Conservation (phyloP, 2,888 invertebrate species). For the Aphidoletes aphidimyza region DNA sequence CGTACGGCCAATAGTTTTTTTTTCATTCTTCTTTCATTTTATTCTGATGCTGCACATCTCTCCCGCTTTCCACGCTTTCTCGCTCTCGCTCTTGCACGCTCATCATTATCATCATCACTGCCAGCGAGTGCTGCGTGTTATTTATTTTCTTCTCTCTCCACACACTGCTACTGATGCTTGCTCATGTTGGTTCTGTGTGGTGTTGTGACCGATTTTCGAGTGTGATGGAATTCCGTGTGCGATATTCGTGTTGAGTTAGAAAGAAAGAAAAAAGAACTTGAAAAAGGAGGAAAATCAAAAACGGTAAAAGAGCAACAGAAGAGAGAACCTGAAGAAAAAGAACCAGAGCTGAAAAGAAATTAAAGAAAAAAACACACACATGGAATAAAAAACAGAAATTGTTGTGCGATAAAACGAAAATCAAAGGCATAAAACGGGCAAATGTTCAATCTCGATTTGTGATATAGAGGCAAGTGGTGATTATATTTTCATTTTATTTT, state of each 20-base stretch:
- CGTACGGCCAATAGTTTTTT: no score
- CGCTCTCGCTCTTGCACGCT: background rate
- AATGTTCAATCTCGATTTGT: no score
- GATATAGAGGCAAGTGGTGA: no score
- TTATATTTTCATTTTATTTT: no score
- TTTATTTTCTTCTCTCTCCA: constrained; percentile 32
- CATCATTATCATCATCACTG: constrained; percentile 32
- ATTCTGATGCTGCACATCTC: no score
- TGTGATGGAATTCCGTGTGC: constrained; percentile 46
- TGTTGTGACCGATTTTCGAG: constrained; percentile 46
- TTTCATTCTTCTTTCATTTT: background rate
- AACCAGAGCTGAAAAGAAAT: no score
- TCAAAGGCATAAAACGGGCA: no score
- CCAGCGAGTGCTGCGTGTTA: constrained; percentile 29
- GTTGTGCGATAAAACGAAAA: no score
- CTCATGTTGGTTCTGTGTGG: constrained; percentile 51
- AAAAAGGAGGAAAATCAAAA: no score
- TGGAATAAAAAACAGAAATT: no score
- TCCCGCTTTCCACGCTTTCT: background rate
- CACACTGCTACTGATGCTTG: constrained; percentile 51
- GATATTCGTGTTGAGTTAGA: constrained; percentile 12
- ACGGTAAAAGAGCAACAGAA: background rate
- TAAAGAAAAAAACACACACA: no score
- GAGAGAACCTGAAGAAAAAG: no score
- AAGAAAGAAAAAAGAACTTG: background rate